Evolutionary conservation across 2,888 invertebrate species (phyloP).

Genomic region (Campoplex capitator): DNA sequence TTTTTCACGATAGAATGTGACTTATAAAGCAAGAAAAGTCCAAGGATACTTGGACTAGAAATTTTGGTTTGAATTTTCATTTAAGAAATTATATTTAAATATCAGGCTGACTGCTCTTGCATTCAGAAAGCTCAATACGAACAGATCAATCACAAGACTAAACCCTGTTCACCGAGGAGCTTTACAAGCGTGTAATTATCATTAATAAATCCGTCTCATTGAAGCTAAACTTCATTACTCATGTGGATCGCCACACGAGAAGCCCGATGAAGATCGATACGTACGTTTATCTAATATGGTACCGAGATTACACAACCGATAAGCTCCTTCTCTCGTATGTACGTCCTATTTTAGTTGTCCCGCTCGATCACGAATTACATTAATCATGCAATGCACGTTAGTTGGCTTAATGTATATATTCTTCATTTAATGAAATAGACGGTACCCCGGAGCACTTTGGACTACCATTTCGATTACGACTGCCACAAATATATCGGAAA

Average conservation of each 20-base stretch:
- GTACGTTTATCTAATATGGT: constrained; percentile 42
- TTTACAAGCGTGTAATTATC: constrained; percentile 10
- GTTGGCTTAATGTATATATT: not conserved
- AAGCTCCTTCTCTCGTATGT: constrained; percentile 13
- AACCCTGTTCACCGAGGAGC: not conserved
- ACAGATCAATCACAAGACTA: not conserved
- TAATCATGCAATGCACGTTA: constrained; percentile 41
- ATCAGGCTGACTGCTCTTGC: not conserved
- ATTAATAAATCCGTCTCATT: constrained; percentile 53
- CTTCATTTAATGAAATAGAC: not conserved
- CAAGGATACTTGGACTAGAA: not conserved
- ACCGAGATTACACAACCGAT: constrained; percentile 50
- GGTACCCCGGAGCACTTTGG: not conserved
- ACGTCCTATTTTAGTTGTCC: constrained; percentile 24
- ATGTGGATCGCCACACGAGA: constrained; percentile 18
- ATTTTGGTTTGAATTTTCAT: not conserved
- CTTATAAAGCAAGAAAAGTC: not conserved
- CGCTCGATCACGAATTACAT: constrained; percentile 31
- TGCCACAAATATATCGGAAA: not conserved
- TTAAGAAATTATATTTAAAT: not conserved
- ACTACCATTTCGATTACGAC: not conserved
- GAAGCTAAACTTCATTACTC: constrained; percentile 11
- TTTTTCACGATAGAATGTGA: not conserved
- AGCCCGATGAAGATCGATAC: constrained; percentile 26
- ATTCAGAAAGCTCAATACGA: not conserved